Conservation (phyloP, 2,113 vertebrate genomes). For the Nicator chloris region DNA sequence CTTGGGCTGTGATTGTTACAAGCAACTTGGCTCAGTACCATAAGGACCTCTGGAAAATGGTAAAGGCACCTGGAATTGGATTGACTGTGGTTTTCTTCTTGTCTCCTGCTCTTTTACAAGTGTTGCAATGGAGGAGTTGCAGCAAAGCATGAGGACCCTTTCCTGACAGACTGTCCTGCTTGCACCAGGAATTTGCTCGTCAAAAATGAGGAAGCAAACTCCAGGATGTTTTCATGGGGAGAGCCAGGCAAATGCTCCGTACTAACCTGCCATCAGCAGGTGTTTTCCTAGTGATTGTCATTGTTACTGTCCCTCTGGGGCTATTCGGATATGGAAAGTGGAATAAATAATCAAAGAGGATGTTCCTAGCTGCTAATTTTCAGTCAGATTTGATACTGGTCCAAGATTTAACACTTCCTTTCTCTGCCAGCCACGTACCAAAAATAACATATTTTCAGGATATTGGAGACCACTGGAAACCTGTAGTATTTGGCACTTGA, state of each 20-base stretch:
- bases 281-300: constrained; percentile 41
- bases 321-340: constrained; percentile 31
- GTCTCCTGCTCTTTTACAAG: not conserved
- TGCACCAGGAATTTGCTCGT: not conserved
- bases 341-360: constrained; percentile 57
- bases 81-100: not conserved
- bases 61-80: not conserved
- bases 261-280: constrained; percentile 7
- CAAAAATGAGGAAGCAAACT: not conserved
- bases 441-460: constrained; percentile 63
- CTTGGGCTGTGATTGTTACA: not conserved
- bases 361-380: constrained; percentile 62
- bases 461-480: constrained; percentile 45
- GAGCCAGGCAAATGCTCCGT: not conserved
- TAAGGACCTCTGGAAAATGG: not conserved
- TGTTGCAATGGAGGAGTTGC: not conserved
- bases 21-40: not conserved
- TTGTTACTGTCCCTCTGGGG: constrained; percentile 16
- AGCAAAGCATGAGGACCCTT: not conserved
- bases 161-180: not conserved
- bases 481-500: constrained; percentile 26
- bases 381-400: constrained; percentile 35
- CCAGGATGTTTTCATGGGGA: not conserved
- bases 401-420: constrained; percentile 64
- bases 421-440: constrained; percentile 41